Evolutionary conservation across 2,888 invertebrate genomes (phyloP).

Genomic region (Microplitis manilae): DNA sequence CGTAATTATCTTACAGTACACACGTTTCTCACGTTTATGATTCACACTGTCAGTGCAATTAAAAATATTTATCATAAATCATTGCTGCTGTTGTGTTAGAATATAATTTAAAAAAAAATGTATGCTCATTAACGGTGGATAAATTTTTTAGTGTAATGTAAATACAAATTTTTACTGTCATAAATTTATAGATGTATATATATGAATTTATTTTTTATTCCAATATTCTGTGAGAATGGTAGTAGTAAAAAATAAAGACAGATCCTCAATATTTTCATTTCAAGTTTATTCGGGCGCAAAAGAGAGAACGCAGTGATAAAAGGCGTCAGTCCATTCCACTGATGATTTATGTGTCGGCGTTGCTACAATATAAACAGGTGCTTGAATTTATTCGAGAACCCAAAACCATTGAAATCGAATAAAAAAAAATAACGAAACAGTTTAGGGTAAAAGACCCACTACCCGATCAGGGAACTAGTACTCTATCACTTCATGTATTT

Average conservation of each 20-base stretch:
- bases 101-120: background rate
- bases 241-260: background rate
- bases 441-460: no score
- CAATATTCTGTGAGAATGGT: background rate
- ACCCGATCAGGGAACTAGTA: no score
- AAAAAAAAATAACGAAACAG: slow-evolving; percentile 27
- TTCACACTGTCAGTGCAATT: background rate
- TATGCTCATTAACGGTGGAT: background rate
- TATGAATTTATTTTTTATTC: background rate
- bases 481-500: no score
- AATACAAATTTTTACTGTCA: background rate
- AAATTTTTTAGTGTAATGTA: background rate
- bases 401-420: slow-evolving; percentile 51
- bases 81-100: background rate
- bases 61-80: background rate
- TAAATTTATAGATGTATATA: background rate
- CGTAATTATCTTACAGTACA: slow-evolving; percentile 26
- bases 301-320: slow-evolving; percentile 59
- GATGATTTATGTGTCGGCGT: slow-evolving; percentile 67
- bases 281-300: slow-evolving; percentile 30
- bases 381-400: slow-evolving; percentile 50
- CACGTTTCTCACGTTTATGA: slow-evolving; percentile 18
- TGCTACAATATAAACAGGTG: slow-evolving; percentile 67
- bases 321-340: slow-evolving; percentile 63
- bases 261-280: slow-evolving; percentile 22